Evolutionary conservation across 2,888 invertebrate species (phyloP), one percentile per base, ranked within the genome.

Genomic region (Tricholauxania praeusta): DNA sequence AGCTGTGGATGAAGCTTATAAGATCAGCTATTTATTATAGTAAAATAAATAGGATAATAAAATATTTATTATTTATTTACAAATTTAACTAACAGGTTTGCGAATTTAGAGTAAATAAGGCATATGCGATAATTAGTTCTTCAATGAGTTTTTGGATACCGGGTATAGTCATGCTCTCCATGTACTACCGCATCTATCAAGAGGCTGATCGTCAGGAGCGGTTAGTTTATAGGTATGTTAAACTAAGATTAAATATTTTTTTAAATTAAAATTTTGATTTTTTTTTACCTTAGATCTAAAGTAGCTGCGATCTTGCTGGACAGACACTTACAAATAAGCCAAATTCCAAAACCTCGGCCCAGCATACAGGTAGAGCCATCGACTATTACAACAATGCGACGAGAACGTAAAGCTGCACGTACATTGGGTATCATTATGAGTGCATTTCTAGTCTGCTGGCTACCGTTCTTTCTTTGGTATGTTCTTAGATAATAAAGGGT

Each of bases 351-450:
- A 87, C 90, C 90, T 0, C 88, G 91, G 57, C 91, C 91, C 74
- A 91, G 90, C 85, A 90, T 91, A 76, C 91, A 92, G 82, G 90
- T 92, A 87, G 92, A 93, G 82, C 93, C 92, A 32, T 92, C 93
- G 86, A 91, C 94, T 73, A 93, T 93, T 87, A 94, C 90, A 86
- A 95, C 96, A 88, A 96, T 96, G 95, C 92, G 94, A 85, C 89
- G 95, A 69, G 96, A 96, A 86, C 89, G 95, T 75, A 96, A 96
- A 85, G 97, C 97, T 0, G 97, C 97, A 3, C 91, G 97, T 83
- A 98, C 98, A 14, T 90, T 98, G 59, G 98, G 98, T 72, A 96
- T 98, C 84, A 97, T 98, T 84, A 97, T 98, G 93, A 96, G 97
- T 49, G 97, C 96, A 0, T 98, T 98, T 87, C 89, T 98, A 75